Evolutionary conservation across 2,888 invertebrate species (phyloP).

Genomic region (Dynastes maya): DNA sequence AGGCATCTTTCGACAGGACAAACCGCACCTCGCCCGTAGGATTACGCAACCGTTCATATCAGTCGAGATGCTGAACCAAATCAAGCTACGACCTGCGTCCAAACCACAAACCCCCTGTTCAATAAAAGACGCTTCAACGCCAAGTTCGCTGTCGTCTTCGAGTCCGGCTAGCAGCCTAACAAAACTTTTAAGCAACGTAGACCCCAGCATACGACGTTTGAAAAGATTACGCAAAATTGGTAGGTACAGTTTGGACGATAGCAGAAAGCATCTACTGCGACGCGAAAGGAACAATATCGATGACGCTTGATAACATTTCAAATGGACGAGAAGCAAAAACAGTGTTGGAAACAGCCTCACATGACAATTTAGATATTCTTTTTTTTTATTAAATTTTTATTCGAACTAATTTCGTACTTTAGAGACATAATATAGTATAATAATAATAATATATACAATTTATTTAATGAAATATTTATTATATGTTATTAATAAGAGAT

Average conservation of each 20-base stretch:
- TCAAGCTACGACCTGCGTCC: conserved; percentile 64
- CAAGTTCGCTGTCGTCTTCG: conserved; percentile 53
- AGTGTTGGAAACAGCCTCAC: background rate
- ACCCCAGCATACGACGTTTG: conserved; percentile 61
- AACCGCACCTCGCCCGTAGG: conserved; percentile 54
- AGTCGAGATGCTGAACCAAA: conserved; percentile 64
- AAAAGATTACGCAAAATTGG: conserved; percentile 63
- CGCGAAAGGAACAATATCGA: conserved; percentile 48
- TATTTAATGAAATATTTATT: conserved; percentile 40
- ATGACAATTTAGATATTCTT: background rate
- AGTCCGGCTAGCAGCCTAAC: conserved; percentile 65
- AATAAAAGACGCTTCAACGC: conserved; percentile 52
- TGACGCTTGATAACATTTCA: conserved; percentile 9
- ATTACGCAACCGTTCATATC: conserved; percentile 61
- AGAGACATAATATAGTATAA: conserved; percentile 3
- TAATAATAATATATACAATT: conserved; percentile 17
- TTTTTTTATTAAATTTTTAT: conserved; percentile 20
- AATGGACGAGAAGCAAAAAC: background rate
- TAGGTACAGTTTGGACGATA: conserved; percentile 66
- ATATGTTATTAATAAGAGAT: conserved; percentile 16
- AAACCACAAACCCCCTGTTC: conserved; percentile 57
- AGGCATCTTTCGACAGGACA: conserved; percentile 58
- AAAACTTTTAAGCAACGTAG: conserved; percentile 61
- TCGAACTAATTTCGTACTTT: conserved; percentile 10
- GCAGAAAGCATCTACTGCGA: conserved; percentile 57